Evolutionary conservation across 2,113 vertebrate genomes (phyloP).

Genomic region (Todiramphus chloris): DNA sequence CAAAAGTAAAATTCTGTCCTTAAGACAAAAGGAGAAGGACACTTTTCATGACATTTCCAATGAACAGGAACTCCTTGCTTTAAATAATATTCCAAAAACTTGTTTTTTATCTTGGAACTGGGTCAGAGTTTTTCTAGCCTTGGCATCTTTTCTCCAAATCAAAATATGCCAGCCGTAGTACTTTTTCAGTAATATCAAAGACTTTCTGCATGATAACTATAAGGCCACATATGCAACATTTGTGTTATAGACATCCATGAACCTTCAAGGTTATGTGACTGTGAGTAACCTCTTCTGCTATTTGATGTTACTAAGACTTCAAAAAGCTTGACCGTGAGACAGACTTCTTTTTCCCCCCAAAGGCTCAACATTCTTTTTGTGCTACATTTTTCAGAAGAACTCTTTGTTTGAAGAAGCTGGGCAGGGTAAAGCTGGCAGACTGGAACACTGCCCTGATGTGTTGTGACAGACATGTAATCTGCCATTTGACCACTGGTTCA

Average conservation of each 20-base stretch:
- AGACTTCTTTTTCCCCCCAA: conserved; percentile 40
- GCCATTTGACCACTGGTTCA: conserved; percentile 71
- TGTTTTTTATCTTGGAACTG: conserved; percentile 62
- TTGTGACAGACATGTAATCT: conserved; percentile 71
- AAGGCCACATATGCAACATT: conserved; percentile 17
- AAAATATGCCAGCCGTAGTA: conserved; percentile 55
- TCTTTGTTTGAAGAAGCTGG: conserved; percentile 69
- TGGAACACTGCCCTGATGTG: conserved; percentile 72
- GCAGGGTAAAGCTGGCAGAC: conserved; percentile 70
- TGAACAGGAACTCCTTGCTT: conserved; percentile 50
- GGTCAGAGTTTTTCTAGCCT: conserved; percentile 65
- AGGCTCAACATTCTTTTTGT: conserved; percentile 57
- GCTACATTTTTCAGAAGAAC: conserved; percentile 44
- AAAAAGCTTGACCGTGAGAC: conserved; percentile 59
- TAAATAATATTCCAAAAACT: conserved; percentile 38
- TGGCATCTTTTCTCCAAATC: conserved; percentile 50
- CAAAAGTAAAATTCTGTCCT: conserved; percentile 27
- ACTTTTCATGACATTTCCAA: conserved; percentile 31
- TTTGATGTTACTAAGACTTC: conserved; percentile 38
- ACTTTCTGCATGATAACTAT: not conserved
- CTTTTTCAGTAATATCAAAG: conserved; percentile 45
- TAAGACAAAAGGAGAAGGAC: conserved; percentile 29
- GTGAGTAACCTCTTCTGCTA: conserved; percentile 23
- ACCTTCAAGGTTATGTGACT: conserved; percentile 37
- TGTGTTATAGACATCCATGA: not conserved